Conservation (phyloP, 1,140 invertebrate species). For the Zaprionus tsacasi region DNA sequence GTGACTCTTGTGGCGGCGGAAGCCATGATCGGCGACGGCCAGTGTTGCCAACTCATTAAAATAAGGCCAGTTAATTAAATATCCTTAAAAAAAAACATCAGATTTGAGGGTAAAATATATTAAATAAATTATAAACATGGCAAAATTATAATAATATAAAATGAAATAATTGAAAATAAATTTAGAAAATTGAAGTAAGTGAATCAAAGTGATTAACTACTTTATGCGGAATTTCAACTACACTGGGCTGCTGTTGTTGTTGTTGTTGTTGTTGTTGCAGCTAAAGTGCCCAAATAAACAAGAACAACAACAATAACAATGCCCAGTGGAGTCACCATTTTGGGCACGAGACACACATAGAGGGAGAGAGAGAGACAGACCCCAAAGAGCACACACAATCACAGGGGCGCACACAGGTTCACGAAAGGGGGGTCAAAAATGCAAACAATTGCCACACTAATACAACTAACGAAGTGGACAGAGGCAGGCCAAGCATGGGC, state of each 20-base stretch:
- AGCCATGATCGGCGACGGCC: background rate
- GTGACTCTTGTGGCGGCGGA: background rate
- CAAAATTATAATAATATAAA: background rate
- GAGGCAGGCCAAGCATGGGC: conserved; percentile 11
- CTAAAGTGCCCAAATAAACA: conserved; percentile 3
- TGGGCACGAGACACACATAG: background rate
- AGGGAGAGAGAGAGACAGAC: background rate
- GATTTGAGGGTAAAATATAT: background rate
- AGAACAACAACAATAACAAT: conserved; percentile 8
- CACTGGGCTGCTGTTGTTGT: too few species aligned
- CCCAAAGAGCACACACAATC: background rate
- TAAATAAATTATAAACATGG: background rate
- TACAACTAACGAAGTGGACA: conserved; percentile 81
- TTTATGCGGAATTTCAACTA: background rate
- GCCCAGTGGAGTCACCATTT: conserved; percentile 14
- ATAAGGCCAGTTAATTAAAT: background rate
- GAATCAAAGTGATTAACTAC: background rate
- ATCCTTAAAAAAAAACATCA: too few species aligned
- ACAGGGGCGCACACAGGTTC: background rate
- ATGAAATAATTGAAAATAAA: background rate
- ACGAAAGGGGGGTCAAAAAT: conserved; percentile 6
- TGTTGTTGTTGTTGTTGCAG: background rate
- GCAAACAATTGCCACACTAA: conserved; percentile 53
- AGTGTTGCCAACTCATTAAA: too few species aligned
- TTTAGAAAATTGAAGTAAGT: background rate